Base-by-base conservation (phyloP, 1,140 invertebrate genomes). In the Caenorhabditis briggsae region DNA sequence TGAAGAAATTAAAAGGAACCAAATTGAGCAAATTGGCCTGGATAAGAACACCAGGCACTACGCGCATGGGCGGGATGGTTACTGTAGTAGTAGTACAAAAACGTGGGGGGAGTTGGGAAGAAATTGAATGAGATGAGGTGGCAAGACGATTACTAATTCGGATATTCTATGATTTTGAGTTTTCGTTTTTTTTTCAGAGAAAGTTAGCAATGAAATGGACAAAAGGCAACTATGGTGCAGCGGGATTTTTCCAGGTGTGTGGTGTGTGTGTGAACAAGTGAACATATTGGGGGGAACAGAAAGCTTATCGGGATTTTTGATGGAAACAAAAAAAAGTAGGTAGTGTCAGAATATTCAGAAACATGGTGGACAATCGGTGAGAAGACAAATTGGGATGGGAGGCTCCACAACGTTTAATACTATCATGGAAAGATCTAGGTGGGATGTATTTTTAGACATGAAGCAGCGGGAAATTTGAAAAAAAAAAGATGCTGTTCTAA, bases 301-400 rank as follows among this genome's bases (percentile, higher is more conserved):
- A 74, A 74, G 65, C 65, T 74, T 74, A 74, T 74, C 65, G 65
- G 65, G 65, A 74, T 74, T 74, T 74, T 74, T 46, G 65, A 46
- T n/a, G 20, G 59, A n/a, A 33, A 74, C 11, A 74, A 23, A 46
- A 14, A 18, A 46, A 74, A 74, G 16, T 18, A 16, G 18, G 16
- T 41, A 74, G 65, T 18, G 20, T 16, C 46, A n/a, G 41, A 33
- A 65, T 11, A 65, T 33, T 8, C 18, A 65, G 12, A 65, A 5
- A 65, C 20, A 20, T 46, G 46, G 46, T 41, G 61, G 25, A 41
- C 61, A 74, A 46, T 33, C 33, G 33, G 33, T 33, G 33, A 33
- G 33, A 33, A 33, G 33, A 74, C 2, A 74, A 46, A 6, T 25
- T 43, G 16, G 65, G 33, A 33, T 33, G 33, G 65, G n/a, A 48